phyloP scores from a whole-genome alignment of 1,140 invertebrate species.

The Nasonia giraulti region DNA sequence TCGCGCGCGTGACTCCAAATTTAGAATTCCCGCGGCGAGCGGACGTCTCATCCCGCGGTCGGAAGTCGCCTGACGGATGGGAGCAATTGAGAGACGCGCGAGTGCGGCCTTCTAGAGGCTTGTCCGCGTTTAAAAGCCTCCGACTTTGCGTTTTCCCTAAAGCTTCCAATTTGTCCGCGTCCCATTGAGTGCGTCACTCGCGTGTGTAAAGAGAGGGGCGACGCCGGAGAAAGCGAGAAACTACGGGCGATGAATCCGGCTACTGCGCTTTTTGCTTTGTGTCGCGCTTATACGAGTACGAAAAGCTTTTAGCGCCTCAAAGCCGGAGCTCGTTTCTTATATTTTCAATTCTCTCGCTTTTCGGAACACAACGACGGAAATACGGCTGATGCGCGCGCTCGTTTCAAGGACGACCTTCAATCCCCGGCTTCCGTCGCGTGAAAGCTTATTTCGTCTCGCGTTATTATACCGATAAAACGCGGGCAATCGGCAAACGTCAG shows the following conservation, averaged over 20 bases:
- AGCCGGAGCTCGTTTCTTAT: constrained; percentile 53
- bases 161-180: constrained; percentile 61
- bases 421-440: not conserved
- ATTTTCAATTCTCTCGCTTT: constrained; percentile 38
- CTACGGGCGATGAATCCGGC: constrained; percentile 15
- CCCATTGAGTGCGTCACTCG: constrained; percentile 15
- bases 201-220: not conserved
- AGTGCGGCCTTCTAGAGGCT: not conserved
- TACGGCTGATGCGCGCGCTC: not conserved
- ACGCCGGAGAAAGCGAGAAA: constrained; percentile 12
- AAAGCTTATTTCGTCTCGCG: not conserved
- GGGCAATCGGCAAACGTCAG: too few relatives aligned
- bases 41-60: constrained; percentile 51
- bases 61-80: constrained; percentile 61
- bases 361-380: constrained; percentile 12
- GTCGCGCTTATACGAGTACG: constrained; percentile 50
- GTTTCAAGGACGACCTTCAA: not conserved
- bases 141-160: constrained; percentile 52
- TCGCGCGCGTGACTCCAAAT: constrained; percentile 9
- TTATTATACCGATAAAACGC: too few relatives aligned
- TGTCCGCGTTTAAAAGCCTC: constrained; percentile 20
- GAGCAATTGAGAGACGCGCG: constrained; percentile 58
- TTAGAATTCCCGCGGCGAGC: constrained; percentile 22
- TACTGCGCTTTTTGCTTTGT: constrained; percentile 26
- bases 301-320: constrained; percentile 64